Percentiles rank a stretch among this genome's conserved stretches.
Evolutionary conservation across 2,797 vertebrate genomes (phyloP).

Genomic region (Enteromius treurensis): DNA sequence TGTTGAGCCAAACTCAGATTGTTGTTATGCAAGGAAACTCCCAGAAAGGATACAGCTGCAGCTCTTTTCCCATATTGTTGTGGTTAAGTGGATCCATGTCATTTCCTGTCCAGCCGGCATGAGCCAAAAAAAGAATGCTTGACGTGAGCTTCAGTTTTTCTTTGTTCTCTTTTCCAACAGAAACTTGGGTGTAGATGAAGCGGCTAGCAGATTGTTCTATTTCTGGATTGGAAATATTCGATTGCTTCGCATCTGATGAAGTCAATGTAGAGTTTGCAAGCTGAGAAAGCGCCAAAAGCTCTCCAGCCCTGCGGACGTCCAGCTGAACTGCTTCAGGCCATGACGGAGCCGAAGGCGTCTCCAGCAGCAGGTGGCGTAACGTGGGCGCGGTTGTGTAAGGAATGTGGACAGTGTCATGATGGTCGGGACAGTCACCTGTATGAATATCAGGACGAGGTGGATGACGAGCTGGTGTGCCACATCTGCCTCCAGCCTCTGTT

Average conservation of each 20-base stretch:
- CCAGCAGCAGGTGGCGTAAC: slow-evolving; percentile 61
- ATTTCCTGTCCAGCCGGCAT: slow-evolving; percentile 77
- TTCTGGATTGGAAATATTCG: slow-evolving; percentile 41
- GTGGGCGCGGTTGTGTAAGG: slow-evolving; percentile 83
- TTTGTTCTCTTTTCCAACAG: slow-evolving; percentile 70
- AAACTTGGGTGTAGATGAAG: slow-evolving; percentile 67
- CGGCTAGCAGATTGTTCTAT: slow-evolving; percentile 48
- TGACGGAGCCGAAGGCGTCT: slow-evolving; percentile 72
- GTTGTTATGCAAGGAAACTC: slow-evolving; percentile 75
- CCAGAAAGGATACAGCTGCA: slow-evolving; percentile 80
- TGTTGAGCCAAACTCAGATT: slow-evolving; percentile 69
- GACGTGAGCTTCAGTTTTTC: slow-evolving; percentile 56
- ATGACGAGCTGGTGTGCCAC: slow-evolving; percentile 91
- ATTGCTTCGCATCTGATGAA: slow-evolving; percentile 16
- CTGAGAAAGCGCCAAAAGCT: slow-evolving; percentile 13
- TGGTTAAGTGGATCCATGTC: slow-evolving; percentile 75
- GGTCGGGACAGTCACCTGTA: slow-evolving; percentile 87
- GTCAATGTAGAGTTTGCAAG: slow-evolving; percentile 18
- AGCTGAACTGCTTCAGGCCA: slow-evolving; percentile 45
- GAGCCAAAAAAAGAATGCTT: slow-evolving; percentile 61
- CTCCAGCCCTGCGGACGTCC: background rate
- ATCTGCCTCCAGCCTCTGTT: slow-evolving; percentile 93
- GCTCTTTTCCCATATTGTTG: slow-evolving; percentile 72
- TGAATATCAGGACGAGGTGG: slow-evolving; percentile 92
- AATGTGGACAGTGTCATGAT: slow-evolving; percentile 88